Conservation (phyloP, 2,113 vertebrate species). For the chimpanzee (Pan troglodytes) region DNA sequence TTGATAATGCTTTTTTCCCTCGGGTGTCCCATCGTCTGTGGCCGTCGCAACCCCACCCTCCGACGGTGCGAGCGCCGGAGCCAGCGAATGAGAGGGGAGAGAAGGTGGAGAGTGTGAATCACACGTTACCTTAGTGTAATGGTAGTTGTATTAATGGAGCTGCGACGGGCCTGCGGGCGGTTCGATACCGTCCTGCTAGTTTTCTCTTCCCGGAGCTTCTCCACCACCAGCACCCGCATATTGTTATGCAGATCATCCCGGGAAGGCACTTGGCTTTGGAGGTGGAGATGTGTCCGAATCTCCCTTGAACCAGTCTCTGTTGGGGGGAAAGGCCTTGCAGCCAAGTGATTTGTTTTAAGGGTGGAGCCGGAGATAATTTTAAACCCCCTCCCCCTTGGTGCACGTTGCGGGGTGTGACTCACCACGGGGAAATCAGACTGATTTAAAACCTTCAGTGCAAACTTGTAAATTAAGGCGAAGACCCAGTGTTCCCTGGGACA, state of each 20-base stretch:
- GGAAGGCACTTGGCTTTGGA: conserved; percentile 19
- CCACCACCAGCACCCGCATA: neutral
- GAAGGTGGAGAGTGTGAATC: neutral
- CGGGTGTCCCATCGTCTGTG: neutral
- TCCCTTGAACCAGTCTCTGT: neutral
- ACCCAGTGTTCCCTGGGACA: neutral
- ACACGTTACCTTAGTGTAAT: neutral
- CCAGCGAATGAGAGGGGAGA: neutral
- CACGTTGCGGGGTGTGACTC: fast-evolving
- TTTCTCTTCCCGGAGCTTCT: neutral
- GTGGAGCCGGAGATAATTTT: neutral
- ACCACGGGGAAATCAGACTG: neutral
- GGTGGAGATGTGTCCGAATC: neutral
- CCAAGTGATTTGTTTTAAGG: neutral
- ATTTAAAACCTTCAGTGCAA: conserved; percentile 27
- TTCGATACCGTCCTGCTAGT: neutral
- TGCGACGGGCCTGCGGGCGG: neutral
- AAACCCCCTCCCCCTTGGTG: neutral
- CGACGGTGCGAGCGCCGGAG: neutral
- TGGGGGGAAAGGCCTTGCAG: neutral
- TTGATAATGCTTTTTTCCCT: neutral
- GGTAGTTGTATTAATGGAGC: neutral
- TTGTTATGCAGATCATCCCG: conserved; percentile 24
- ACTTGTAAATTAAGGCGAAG: neutral
- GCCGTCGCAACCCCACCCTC: neutral